Conservation (phyloP, 2,113 vertebrate species). For the Pteruthius melanotis region DNA sequence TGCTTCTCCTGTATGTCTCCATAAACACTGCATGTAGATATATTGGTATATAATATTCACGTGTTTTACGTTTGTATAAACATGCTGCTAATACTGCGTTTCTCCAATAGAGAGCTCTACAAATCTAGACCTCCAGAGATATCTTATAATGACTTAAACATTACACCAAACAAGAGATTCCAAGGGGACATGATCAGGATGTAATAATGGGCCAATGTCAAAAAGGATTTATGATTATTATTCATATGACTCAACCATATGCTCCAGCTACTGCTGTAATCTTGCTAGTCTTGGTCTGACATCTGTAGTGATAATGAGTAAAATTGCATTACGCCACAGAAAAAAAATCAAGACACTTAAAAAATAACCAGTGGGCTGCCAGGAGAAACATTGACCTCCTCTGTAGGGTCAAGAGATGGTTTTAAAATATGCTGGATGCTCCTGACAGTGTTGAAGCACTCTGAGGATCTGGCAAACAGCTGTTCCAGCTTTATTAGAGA, state of each 20-base stretch:
- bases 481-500: constrained; percentile 75
- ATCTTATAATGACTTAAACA: constrained; percentile 73
- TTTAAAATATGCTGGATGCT: constrained; percentile 73
- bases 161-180: constrained; percentile 68
- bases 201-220: constrained; percentile 76
- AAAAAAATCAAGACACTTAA: constrained; percentile 75
- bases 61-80: constrained; percentile 61
- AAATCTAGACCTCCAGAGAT: constrained; percentile 68
- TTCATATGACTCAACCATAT: constrained; percentile 76
- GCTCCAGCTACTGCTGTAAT: constrained; percentile 72
- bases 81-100: constrained; percentile 62
- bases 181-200: constrained; percentile 73
- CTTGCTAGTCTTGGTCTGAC: constrained; percentile 67
- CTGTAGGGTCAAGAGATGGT: constrained; percentile 74
- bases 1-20: background rate
- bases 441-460: constrained; percentile 62
- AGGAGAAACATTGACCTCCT: constrained; percentile 75
- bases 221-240: constrained; percentile 77
- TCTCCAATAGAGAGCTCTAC: constrained; percentile 66
- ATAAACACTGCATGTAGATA: constrained; percentile 6
- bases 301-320: constrained; percentile 81
- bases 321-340: constrained; percentile 76
- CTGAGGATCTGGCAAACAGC: constrained; percentile 78
- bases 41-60: constrained; percentile 43
- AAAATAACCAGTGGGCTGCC: constrained; percentile 72